These are phyloP conservation scores for Deilephila elpenor DNA, from an alignment of 2,888 invertebrate species.

Conservation along the genomic window DNA sequence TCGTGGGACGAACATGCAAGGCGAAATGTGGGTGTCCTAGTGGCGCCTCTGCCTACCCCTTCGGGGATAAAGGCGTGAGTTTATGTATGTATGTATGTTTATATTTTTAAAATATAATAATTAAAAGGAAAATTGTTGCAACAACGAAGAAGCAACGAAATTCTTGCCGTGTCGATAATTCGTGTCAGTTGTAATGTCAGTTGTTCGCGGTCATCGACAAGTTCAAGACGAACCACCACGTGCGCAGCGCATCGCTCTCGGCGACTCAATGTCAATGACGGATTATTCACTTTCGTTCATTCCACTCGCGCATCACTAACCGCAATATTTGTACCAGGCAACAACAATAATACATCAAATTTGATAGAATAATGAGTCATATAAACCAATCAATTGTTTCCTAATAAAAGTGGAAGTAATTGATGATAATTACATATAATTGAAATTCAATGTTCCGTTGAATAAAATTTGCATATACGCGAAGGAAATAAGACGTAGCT, in stretches of 20 bases:
- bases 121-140: background rate
- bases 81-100: no score
- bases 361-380: background rate
- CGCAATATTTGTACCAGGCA: background rate
- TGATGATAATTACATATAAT: constrained; percentile 35
- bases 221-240: constrained; percentile 74
- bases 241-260: constrained; percentile 52
- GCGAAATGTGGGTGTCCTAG: no score
- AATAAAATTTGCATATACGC: constrained; percentile 49
- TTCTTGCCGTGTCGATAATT: constrained; percentile 45
- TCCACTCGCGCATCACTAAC: constrained; percentile 39
- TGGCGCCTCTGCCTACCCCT: no score
- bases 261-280: constrained; percentile 74
- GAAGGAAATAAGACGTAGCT: constrained; percentile 42
- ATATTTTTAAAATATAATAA: background rate
- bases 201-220: constrained; percentile 62
- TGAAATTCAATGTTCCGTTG: constrained; percentile 38
- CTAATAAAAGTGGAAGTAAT: constrained; percentile 35
- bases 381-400: constrained; percentile 12
- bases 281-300: constrained; percentile 67
- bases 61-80: no score
- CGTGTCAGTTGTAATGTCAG: constrained; percentile 56
- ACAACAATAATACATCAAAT: background rate
- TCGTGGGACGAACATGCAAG: no score
- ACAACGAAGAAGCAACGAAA: constrained; percentile 27